phyloP scores from a whole-genome alignment of 2,797 vertebrate species.

The Alcedo quadribrachys region DNA sequence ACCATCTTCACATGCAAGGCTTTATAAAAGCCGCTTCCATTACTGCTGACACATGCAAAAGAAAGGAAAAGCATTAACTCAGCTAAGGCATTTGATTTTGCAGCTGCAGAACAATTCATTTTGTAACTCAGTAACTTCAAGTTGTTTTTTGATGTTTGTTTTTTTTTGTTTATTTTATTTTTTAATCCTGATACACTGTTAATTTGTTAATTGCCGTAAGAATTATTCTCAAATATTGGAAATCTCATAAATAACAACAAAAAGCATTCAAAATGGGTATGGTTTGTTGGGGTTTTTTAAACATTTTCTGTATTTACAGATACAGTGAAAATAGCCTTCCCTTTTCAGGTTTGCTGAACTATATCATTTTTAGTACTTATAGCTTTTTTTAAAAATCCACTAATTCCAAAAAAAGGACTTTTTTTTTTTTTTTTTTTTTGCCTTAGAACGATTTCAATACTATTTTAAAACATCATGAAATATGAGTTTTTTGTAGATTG shows the following conservation, averaged over 20 bases:
- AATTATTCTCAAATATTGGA: slow-evolving; percentile 75
- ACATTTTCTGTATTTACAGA: not conserved
- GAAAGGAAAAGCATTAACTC: slow-evolving; percentile 84
- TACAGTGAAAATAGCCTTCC: not conserved
- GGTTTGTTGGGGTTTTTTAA: not conserved
- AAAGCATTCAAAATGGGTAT: not conserved
- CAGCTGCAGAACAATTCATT: slow-evolving; percentile 81
- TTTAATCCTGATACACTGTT: slow-evolving; percentile 67
- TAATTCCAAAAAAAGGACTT: not conserved
- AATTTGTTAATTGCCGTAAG: slow-evolving; percentile 72
- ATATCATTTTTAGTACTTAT: not conserved
- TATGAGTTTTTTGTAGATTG: not conserved
- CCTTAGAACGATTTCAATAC: not conserved
- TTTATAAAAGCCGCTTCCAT: slow-evolving; percentile 81
- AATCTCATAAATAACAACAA: slow-evolving; percentile 51
- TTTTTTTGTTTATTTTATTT: slow-evolving; percentile 28
- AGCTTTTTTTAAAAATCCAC: not conserved
- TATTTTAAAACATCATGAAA: not conserved
- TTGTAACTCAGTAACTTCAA: slow-evolving; percentile 75
- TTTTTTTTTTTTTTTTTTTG: not conserved
- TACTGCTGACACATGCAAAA: slow-evolving; percentile 85
- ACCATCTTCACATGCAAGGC: slow-evolving; percentile 81
- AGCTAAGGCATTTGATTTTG: slow-evolving; percentile 82
- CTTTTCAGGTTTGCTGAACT: not conserved
- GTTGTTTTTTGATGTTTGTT: not conserved